Percentiles rank a stretch among this genome's conserved stretches.
These are phyloP conservation scores for Drosophila multiciliata DNA, from an alignment of 2,888 invertebrate genomes.

Conservation along the genomic window DNA sequence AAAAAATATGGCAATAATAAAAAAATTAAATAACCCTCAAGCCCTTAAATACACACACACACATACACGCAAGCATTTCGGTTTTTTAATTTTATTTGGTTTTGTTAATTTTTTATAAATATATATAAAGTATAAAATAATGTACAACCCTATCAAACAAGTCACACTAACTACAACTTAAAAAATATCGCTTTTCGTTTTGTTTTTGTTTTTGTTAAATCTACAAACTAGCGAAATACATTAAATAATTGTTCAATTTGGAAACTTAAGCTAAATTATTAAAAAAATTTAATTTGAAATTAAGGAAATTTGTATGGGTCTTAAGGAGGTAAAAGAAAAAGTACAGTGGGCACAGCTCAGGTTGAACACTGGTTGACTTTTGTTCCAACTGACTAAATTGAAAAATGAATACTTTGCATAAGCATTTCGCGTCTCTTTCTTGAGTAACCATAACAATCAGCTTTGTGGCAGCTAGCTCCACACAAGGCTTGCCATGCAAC, in stretches of 20 bases:
- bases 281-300: constrained; percentile 15
- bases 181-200: constrained; percentile 17
- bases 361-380: constrained; percentile 51
- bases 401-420: constrained; percentile 40
- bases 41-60: constrained; percentile 35
- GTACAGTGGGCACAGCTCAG: constrained; percentile 53
- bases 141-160: constrained; percentile 44
- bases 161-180: constrained; percentile 52
- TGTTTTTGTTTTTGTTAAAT: not conserved
- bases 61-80: constrained; percentile 33
- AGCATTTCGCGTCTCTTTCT: constrained; percentile 3
- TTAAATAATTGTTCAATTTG: constrained; percentile 25
- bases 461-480: constrained; percentile 31
- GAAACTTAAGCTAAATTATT: constrained; percentile 18
- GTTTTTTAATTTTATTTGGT: constrained; percentile 21
- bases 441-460: constrained; percentile 47
- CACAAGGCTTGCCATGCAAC: constrained; percentile 33
- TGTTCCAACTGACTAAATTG: constrained; percentile 36
- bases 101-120: constrained; percentile 56
- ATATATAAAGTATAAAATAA: constrained; percentile 44
- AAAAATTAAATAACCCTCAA: constrained; percentile 21
- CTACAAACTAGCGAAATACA: constrained; percentile 37
- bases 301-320: constrained; percentile 37
- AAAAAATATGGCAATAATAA: not conserved
- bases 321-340: constrained; percentile 44